Conservation (phyloP, 1,140 invertebrate species). For the Heliconius melpomene region DNA sequence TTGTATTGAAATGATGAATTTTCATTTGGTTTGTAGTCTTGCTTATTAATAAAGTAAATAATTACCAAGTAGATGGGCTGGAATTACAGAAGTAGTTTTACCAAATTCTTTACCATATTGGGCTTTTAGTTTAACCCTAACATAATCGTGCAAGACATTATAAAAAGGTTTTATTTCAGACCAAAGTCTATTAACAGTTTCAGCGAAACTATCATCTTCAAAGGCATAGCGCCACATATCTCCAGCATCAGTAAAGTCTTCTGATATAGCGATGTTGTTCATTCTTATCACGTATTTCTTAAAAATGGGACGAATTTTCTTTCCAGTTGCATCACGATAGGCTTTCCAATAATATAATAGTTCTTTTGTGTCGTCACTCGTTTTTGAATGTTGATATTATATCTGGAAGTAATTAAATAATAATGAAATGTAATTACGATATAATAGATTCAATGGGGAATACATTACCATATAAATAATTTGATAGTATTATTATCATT, state of each 20-base stretch:
- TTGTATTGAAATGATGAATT: no score
- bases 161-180: conserved; percentile 90
- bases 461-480: no score
- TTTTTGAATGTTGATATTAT: conserved; percentile 69
- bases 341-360: conserved; percentile 83
- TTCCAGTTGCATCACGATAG: conserved; percentile 83
- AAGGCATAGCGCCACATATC: conserved; percentile 85
- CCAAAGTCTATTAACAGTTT: conserved; percentile 84
- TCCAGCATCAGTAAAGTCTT: conserved; percentile 83
- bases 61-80: conserved; percentile 90
- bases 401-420: conserved; percentile 55
- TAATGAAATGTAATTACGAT: no score
- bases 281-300: conserved; percentile 82
- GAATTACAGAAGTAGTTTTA: conserved; percentile 86
- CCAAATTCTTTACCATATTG: conserved; percentile 84
- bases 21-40: no score
- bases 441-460: no score
- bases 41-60: background rate
- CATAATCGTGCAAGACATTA: conserved; percentile 89
- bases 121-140: conserved; percentile 84
- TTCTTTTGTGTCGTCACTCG: conserved; percentile 78
- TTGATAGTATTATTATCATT: no score
- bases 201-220: conserved; percentile 78
- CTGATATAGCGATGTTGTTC: conserved; percentile 83
- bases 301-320: conserved; percentile 82